Evolutionary conservation across 2,797 vertebrate species (phyloP).

Genomic region (Lerista edwardsae): DNA sequence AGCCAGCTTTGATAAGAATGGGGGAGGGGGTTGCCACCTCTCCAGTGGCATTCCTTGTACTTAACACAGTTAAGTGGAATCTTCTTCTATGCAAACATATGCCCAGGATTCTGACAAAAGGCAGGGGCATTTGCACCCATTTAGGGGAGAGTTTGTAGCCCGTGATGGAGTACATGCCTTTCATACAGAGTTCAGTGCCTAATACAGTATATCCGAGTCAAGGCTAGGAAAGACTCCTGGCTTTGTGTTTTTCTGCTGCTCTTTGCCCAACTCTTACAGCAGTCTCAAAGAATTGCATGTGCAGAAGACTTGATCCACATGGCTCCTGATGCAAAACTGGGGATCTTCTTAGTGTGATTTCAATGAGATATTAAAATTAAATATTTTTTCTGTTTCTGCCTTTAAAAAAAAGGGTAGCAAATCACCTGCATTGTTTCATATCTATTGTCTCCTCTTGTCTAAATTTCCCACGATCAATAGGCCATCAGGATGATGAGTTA

Average conservation of each 20-base stretch:
- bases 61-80: too few relatives aligned
- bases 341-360: background rate
- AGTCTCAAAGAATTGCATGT: background rate
- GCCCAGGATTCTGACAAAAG: too few relatives aligned
- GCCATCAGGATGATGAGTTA: slow-evolving; percentile 67
- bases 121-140: too few relatives aligned
- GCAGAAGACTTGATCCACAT: background rate
- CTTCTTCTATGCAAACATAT: too few relatives aligned
- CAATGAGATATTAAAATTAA: slow-evolving; percentile 19
- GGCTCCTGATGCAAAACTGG: background rate
- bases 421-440: slow-evolving; percentile 12
- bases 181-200: too few relatives aligned
- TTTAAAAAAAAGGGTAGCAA: background rate
- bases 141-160: too few relatives aligned
- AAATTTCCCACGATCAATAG: slow-evolving; percentile 55
- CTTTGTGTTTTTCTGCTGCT: too few relatives aligned
- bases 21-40: background rate
- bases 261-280: background rate
- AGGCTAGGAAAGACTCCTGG: too few relatives aligned
- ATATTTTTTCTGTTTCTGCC: slow-evolving; percentile 44
- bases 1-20: slow-evolving; percentile 54
- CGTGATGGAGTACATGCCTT: too few relatives aligned
- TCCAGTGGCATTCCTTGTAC: too few relatives aligned
- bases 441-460: slow-evolving; percentile 49
- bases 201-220: too few relatives aligned